Conservation (phyloP, 2,797 vertebrate species). For the Siniperca obscura region DNA sequence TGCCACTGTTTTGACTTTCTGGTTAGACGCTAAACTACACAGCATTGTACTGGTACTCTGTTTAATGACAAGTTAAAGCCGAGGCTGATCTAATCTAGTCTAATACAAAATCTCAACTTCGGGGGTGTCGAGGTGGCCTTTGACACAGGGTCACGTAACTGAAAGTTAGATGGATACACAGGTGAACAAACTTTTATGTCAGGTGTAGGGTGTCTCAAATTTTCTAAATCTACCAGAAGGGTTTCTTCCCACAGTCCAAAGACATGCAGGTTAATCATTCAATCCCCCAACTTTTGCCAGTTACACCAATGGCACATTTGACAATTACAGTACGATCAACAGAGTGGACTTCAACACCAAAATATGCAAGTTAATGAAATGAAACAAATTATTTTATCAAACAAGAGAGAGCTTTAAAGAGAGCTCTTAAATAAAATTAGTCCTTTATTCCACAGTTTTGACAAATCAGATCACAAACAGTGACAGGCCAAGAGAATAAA, state of each 20-base stretch:
- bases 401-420: not conserved
- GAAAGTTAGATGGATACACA: too few relatives aligned
- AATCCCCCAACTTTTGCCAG: too few relatives aligned
- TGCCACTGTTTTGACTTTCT: not conserved
- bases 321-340: not conserved
- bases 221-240: too few relatives aligned
- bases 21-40: too few relatives aligned
- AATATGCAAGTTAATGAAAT: not conserved
- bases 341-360: not conserved
- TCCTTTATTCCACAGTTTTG: slow-evolving; percentile 60
- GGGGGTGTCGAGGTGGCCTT: too few relatives aligned
- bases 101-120: too few relatives aligned
- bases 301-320: not conserved
- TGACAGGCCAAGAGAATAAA: slow-evolving; percentile 15
- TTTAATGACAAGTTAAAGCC: not conserved
- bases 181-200: too few relatives aligned
- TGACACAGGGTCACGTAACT: too few relatives aligned
- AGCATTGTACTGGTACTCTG: too few relatives aligned
- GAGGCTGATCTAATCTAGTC: not conserved
- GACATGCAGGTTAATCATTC: too few relatives aligned
- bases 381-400: not conserved
- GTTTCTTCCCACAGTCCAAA: too few relatives aligned
- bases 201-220: too few relatives aligned
- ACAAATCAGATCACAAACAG: slow-evolving; percentile 34
- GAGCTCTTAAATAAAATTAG: slow-evolving; percentile 20